Evolutionary conservation across 2,113 vertebrate genomes (phyloP).

Genomic region (Eonycteris spelaea): DNA sequence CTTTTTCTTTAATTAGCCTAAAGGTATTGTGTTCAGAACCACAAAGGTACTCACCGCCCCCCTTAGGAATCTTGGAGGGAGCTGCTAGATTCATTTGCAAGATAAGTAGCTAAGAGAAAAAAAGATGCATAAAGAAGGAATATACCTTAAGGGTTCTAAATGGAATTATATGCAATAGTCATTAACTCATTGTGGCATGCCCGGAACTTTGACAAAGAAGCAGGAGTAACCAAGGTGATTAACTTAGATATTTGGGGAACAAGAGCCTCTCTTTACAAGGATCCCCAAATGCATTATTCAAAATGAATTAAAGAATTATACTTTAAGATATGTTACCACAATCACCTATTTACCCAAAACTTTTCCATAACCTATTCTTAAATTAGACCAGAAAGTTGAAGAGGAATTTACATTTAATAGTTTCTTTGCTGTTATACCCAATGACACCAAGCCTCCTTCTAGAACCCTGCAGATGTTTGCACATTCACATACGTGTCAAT

Average conservation of each 20-base stretch:
- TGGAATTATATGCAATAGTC: neutral
- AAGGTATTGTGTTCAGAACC: neutral
- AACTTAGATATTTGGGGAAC: neutral
- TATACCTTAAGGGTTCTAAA: neutral
- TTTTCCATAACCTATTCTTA: neutral
- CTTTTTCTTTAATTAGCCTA: neutral
- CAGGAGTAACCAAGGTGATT: neutral
- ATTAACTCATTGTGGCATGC: neutral
- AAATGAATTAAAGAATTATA: neutral
- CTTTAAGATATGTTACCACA: neutral
- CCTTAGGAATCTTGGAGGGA: neutral
- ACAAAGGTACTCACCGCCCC: neutral
- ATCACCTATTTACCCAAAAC: neutral
- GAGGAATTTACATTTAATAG: neutral
- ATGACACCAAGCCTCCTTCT: neutral
- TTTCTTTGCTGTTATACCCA: neutral
- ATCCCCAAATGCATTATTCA: neutral
- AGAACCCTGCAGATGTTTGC: neutral
- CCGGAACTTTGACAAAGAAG: neutral
- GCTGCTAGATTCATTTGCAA: neutral
- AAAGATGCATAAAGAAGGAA: neutral
- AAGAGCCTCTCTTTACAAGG: neutral
- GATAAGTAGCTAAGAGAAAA: neutral
- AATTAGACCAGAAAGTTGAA: neutral
- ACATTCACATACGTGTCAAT: neutral